Evolutionary conservation across 2,113 vertebrate species (phyloP).

Genomic region (Phainopepla nitens): DNA sequence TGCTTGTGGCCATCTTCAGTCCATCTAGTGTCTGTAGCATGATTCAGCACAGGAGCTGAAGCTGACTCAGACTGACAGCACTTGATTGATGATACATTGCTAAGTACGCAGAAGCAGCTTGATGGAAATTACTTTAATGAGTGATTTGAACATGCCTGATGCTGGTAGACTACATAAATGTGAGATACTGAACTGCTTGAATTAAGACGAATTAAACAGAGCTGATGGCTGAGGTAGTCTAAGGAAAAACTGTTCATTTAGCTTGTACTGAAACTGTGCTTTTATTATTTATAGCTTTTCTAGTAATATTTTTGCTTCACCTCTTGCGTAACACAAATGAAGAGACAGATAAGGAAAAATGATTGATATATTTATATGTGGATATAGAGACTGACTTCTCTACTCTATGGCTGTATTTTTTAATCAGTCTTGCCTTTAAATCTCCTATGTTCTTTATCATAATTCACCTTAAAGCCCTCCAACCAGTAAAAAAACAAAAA

Average conservation of each 20-base stretch:
- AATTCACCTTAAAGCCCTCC: neutral
- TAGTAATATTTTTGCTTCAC: neutral
- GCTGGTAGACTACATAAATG: neutral
- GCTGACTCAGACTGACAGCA: neutral
- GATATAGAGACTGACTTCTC: neutral
- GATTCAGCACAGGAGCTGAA: conserved; percentile 5
- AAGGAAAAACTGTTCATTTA: neutral
- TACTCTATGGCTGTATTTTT: neutral
- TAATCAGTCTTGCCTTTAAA: neutral
- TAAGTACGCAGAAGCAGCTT: neutral
- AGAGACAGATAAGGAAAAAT: neutral
- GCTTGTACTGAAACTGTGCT: neutral
- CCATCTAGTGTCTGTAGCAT: neutral
- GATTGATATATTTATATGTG: neutral
- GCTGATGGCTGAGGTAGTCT: neutral
- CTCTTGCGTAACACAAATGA: neutral
- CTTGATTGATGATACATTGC: neutral
- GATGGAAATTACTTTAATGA: neutral
- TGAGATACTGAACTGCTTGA: neutral
- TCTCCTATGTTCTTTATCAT: neutral
- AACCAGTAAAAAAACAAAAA: neutral
- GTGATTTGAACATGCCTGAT: neutral
- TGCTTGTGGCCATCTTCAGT: neutral
- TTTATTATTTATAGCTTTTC: neutral
- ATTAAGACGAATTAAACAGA: neutral